Evolutionary conservation across 2,113 vertebrate species (phyloP).

Genomic region (Onychorhynchus coronatus): DNA sequence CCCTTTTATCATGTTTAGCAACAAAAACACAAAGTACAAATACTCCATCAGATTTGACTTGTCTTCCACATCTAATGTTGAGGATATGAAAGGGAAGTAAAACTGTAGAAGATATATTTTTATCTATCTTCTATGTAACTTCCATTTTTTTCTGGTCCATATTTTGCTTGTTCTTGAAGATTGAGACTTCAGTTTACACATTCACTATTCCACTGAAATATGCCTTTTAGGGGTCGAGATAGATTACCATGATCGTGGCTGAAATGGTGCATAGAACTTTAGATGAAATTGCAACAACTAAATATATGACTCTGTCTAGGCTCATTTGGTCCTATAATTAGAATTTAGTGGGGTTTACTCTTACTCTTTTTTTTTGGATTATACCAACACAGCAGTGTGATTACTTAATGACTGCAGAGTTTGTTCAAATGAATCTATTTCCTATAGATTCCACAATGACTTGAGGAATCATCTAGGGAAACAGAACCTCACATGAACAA

Average conservation of each 20-base stretch:
- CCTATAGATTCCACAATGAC: background rate
- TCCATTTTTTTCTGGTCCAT: accelerated
- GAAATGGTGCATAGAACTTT: background rate
- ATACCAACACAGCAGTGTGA: background rate
- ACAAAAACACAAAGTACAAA: background rate
- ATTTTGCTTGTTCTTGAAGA: background rate
- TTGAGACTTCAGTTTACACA: background rate
- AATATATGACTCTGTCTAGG: background rate
- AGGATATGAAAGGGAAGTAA: background rate
- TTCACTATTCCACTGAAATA: background rate
- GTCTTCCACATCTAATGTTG: background rate
- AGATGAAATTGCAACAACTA: background rate
- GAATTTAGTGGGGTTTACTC: background rate
- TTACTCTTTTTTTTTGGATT: background rate
- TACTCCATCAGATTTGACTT: background rate
- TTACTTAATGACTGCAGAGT: background rate
- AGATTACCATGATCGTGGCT: background rate
- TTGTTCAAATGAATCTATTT: background rate
- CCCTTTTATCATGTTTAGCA: background rate
- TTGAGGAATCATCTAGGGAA: background rate
- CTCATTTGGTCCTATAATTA: background rate
- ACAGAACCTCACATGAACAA: background rate
- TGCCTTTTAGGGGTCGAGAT: background rate
- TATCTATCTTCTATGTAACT: background rate
- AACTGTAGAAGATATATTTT: background rate